Conservation (phyloP, 23 tunicate genomes). For the Aplidium turbinatum region DNA sequence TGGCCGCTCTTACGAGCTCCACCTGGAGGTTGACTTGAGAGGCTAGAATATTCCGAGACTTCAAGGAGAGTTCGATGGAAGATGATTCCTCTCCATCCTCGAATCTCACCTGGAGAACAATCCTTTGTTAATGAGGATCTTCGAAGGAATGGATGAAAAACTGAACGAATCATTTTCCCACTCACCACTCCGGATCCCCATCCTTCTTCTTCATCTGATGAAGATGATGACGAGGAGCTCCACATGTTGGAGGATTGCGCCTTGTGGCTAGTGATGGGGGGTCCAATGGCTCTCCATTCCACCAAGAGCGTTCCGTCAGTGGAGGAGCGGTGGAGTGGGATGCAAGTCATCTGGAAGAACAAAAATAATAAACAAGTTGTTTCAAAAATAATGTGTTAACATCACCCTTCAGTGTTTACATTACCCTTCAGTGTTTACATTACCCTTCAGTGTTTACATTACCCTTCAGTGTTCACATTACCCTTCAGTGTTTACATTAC, state of each 20-base stretch:
- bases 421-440: too few relatives aligned
- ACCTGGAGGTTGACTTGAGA: constrained; percentile 56
- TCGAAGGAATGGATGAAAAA: background rate
- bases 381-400: too few relatives aligned
- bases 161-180: background rate
- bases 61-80: constrained; percentile 54
- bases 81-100: constrained; percentile 64
- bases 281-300: constrained; percentile 49
- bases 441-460: too few relatives aligned
- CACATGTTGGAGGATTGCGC: constrained; percentile 10
- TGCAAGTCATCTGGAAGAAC: constrained; percentile 20
- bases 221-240: constrained; percentile 16
- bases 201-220: constrained; percentile 1
- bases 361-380: background rate
- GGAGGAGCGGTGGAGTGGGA: constrained; percentile 63
- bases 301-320: constrained; percentile 51
- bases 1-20: constrained; percentile 43
- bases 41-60: constrained; percentile 9
- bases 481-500: too few relatives aligned
- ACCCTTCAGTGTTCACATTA: too few relatives aligned
- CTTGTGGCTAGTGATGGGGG: background rate
- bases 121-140: background rate
- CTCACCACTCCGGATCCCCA: constrained; percentile 45
- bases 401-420: too few relatives aligned
- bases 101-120: constrained; percentile 42